phyloP scores from a whole-genome alignment of 37 sponge, comb jelly and placozoan genomes.

The Bolinopsis microptera region DNA sequence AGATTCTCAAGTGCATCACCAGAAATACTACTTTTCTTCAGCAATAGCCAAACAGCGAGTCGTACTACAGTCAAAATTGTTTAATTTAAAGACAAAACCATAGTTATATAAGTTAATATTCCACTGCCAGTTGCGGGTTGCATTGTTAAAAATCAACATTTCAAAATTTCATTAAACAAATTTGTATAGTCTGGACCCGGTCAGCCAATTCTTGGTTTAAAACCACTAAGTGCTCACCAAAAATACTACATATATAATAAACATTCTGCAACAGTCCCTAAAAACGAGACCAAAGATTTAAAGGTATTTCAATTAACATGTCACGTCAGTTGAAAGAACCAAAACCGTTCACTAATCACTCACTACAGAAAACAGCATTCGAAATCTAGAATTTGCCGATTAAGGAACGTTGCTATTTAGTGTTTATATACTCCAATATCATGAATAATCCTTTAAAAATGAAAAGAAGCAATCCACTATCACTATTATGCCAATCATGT shows the following conservation, averaged over 20 bases:
- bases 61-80: too few species aligned
- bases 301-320: neutral
- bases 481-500: too few species aligned
- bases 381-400: neutral
- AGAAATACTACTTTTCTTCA: too few species aligned
- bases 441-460: too few species aligned
- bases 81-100: too few species aligned
- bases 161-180: neutral
- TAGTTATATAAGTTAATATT: too few species aligned
- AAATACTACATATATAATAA: neutral
- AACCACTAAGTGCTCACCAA: neutral
- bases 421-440: neutral
- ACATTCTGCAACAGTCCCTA: neutral
- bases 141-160: neutral
- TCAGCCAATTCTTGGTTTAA: neutral
- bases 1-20: too few species aligned
- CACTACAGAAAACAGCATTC: neutral
- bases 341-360: neutral
- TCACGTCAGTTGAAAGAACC: neutral
- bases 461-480: too few species aligned
- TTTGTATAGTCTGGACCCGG: neutral
- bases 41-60: too few species aligned
- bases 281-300: neutral
- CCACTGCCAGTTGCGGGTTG: too few species aligned
- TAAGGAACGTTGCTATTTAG: neutral